phyloP scores from a whole-genome alignment of 2,113 vertebrate genomes.

The Cranoglanis bouderius region DNA sequence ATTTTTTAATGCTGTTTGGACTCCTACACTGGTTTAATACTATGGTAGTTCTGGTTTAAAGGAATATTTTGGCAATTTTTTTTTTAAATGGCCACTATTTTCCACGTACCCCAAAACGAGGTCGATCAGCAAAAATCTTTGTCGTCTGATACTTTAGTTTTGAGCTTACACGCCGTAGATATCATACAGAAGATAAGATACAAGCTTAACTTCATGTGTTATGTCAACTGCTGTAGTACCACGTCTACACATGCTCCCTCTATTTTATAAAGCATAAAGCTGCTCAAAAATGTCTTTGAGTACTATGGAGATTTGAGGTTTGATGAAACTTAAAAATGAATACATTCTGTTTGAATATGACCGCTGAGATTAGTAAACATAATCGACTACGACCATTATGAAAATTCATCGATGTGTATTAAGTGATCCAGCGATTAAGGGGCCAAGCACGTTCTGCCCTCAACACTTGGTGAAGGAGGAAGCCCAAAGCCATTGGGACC shows the following conservation, averaged over 20 bases:
- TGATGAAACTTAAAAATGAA: not conserved
- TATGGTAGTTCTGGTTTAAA: not conserved
- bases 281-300: not conserved
- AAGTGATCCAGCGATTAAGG: not conserved
- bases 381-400: not conserved
- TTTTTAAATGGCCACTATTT: too few species aligned
- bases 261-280: not conserved
- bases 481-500: not conserved
- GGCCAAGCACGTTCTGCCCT: not conserved
- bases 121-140: not conserved
- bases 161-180: not conserved
- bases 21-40: not conserved
- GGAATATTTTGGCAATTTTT: not conserved
- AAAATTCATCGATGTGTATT: not conserved
- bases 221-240: not conserved
- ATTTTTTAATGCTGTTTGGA: not conserved
- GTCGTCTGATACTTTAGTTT: not conserved
- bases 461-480: not conserved
- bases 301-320: not conserved
- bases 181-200: not conserved
- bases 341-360: not conserved
- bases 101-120: not conserved
- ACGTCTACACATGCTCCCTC: not conserved
- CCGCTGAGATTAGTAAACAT: not conserved
- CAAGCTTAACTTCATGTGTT: too few species aligned